Base-by-base conservation (phyloP, 2,797 vertebrate species). In the Lepus oiostolus region DNA sequence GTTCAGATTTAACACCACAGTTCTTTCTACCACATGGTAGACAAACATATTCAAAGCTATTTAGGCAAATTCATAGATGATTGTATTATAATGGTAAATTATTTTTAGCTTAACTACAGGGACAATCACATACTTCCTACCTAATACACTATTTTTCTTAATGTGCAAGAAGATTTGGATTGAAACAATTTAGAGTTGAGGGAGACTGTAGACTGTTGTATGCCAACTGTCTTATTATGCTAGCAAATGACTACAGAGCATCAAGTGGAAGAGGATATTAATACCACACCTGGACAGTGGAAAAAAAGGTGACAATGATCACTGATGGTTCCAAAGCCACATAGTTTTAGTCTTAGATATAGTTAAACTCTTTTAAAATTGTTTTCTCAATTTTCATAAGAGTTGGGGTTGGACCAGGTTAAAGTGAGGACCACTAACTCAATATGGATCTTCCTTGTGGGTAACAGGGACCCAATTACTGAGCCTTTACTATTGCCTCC, bases 151-250 rank as follows among this genome's bases (percentile, higher is more conserved):
- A 32, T 83, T 83, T 28, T 24, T 63, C 11, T 65, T 52, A 86
- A 54, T 32, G 71, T 10, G 10, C 19, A 84, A 95, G 24, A 88
- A 83, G 50, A 72, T 62, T 87, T 90, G 50, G 38, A 50, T 4
- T 80, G 35, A 67, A 85, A 88, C 65, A 68, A 83, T 88, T 87
- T 63, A 50, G 13, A 65, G 65, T 85, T 82, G 16, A 63, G 88
- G 70, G 30, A 12, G 26, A 74, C 13, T 26, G 21, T 22, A 19
- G 4, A 90, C 3, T 47, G 87, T 52, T 13, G 60, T 26, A 72
- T 42, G n/a, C 28, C 26, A 94, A 1, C 11, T 90, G 0, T 32
- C 70, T 7, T 71, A 32, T 7, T 71, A 32, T 47, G 13, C 4
- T 75, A 65, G 4, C 3, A 92, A 60, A 22, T 11, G 2, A 52